These are phyloP conservation scores for Xiphophorus maculatus DNA, from an alignment of 2,113 vertebrate species.

Conservation along the genomic window DNA sequence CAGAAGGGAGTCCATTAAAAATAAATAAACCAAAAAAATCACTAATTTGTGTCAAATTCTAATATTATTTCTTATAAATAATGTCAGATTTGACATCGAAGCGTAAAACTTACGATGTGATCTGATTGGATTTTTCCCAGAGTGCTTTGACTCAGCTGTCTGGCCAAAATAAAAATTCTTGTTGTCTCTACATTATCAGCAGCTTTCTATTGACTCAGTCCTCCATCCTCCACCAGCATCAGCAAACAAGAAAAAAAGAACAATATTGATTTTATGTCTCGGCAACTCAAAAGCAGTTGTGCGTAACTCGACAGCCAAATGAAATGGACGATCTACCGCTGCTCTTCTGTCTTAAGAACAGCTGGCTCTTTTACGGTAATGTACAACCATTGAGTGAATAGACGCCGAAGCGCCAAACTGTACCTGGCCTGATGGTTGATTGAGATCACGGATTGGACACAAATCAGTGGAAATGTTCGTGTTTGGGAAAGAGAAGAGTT, in stretches of 20 bases:
- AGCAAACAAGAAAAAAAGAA: slow-evolving; percentile 16
- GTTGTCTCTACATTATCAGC: slow-evolving; percentile 31
- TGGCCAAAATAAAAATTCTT: background rate
- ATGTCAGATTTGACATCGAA: too few relatives aligned
- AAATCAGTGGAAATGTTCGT: slow-evolving; percentile 57
- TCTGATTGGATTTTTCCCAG: too few relatives aligned
- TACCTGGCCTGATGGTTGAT: slow-evolving; percentile 30
- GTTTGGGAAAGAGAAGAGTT: slow-evolving; percentile 59
- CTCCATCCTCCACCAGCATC: slow-evolving; percentile 12
- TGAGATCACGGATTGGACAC: slow-evolving; percentile 49
- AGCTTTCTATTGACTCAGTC: slow-evolving; percentile 28
- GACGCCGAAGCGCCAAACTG: slow-evolving; percentile 18
- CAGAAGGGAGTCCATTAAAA: background rate
- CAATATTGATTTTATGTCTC: slow-evolving; percentile 43
- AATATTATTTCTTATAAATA: too few relatives aligned
- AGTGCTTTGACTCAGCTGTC: background rate
- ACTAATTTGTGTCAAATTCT: background rate
- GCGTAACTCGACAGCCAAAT: slow-evolving; percentile 23
- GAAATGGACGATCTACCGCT: background rate
- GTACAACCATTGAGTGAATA: slow-evolving; percentile 36
- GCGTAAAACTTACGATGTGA: too few relatives aligned
- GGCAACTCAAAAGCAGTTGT: slow-evolving; percentile 30
- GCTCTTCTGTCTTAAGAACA: slow-evolving; percentile 3
- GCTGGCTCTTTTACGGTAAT: slow-evolving; percentile 19
- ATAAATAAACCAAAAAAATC: background rate